Evolutionary conservation across 2,113 vertebrate genomes (phyloP).

Genomic region (Falco punctatus): DNA sequence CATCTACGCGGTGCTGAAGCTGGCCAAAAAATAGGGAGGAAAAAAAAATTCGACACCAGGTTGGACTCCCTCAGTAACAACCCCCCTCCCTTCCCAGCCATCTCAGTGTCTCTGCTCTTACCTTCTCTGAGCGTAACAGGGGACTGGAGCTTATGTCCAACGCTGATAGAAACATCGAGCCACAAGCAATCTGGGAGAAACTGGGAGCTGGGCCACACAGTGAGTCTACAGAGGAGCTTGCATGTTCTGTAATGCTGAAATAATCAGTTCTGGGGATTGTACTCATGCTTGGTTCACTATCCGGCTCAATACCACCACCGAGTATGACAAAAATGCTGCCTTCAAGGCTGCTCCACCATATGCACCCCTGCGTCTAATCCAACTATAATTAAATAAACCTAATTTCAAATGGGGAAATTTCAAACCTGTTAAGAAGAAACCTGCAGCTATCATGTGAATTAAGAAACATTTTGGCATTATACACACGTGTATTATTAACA

Average conservation of each 20-base stretch:
- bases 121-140: background rate
- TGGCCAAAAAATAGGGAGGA: background rate
- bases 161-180: background rate
- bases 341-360: background rate
- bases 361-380: background rate
- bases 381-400: background rate
- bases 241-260: background rate
- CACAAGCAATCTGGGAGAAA: background rate
- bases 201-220: accelerated
- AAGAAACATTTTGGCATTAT: background rate
- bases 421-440: background rate
- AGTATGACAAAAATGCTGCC: background rate
- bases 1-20: background rate
- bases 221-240: background rate
- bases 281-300: background rate
- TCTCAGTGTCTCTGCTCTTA: no score
- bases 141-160: background rate
- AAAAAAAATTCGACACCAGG: background rate
- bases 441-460: background rate
- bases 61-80: background rate
- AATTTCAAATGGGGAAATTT: background rate
- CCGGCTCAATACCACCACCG: background rate
- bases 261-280: background rate
- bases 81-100: background rate
- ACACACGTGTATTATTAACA: background rate